Base-by-base conservation (phyloP, 2,888 invertebrate species). In the Bombyx huttoni region DNA sequence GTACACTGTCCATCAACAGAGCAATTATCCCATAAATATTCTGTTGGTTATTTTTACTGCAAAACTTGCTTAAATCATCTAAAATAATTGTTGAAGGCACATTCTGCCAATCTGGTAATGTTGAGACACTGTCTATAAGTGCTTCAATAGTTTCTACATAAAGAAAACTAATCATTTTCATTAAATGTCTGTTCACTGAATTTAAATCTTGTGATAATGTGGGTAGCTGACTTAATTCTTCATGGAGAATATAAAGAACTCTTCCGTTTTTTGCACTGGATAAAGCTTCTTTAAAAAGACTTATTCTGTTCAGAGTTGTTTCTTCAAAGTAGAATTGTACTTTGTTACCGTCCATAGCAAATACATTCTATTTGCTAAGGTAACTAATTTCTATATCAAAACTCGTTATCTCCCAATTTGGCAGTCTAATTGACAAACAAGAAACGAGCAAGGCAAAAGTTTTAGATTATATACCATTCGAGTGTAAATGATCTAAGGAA, bases 141-240 rank as follows among this genome's bases (percentile, higher is more conserved):
- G 75, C 67, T 50, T 78, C 69, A 49, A 79, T 56, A 53, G 59
- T 73, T 49, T 72, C 73, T 46, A 75, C 77, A 70, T 88, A 87
- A 10, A 88, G 58, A 63, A 88, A 87, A 60, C 76, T 82, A 14
- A 88, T 78, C 82, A 86, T 81, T 68, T 85, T 87, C 74, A 87
- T 77, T 51, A 78, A 85, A 60, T 81, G 74, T 56, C 75, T 74
- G 49, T 78, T 79, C 1, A 79, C 56, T 50, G 66, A 64, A 58
- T 53, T 70, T 1, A 82, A 54, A 53, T 85, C 81, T 63, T 86
- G 80, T 9, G 83, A 82, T 49, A 87, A 57, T 54, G 78, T 61
- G n/a, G 88, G 88, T 24, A 88, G 58, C 63, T 85, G 81, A 58
- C 70, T 73, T 13, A 86, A 59, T 62, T 87, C 84, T 58, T 87